Percentiles rank a stretch among this genome's conserved stretches.
Conservation (phyloP, 1,140 invertebrate species). For the Neoseiulus cucumeris region DNA sequence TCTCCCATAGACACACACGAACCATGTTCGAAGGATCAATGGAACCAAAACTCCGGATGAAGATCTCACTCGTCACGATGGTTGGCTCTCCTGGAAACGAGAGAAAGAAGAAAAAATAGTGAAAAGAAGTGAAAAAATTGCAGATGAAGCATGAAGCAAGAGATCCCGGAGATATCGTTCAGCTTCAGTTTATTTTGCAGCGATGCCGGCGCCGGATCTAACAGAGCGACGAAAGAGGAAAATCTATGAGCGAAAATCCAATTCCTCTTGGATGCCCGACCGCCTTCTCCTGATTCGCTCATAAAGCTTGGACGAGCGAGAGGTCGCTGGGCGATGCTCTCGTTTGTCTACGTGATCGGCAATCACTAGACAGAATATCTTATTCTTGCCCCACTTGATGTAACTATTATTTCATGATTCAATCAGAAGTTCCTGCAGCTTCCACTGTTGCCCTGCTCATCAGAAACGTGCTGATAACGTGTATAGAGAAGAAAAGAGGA, state of each 20-base stretch:
- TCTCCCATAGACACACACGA: constrained; percentile 19
- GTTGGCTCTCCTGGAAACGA: constrained; percentile 24
- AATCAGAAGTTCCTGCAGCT: no score
- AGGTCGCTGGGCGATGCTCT: not conserved
- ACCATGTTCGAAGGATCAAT: constrained; percentile 35
- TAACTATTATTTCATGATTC: no score
- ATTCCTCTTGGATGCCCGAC: no score
- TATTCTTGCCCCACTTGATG: not conserved
- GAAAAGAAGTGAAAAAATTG: not conserved
- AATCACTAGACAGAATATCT: not conserved
- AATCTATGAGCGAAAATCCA: no score
- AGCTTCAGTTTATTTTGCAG: not conserved
- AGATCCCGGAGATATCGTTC: not conserved
- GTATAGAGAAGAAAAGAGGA: no score
- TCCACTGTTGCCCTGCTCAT: no score
- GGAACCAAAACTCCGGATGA: constrained; percentile 35
- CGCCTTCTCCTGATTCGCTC: not conserved
- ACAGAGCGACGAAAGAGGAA: no score
- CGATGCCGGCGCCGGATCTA: no score
- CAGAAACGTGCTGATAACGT: no score
- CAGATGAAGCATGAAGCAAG: not conserved
- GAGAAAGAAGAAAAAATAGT: not conserved
- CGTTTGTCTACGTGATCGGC: constrained; percentile 10
- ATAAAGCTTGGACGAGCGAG: not conserved
- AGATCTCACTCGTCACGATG: constrained; percentile 30